A percentile compares a stretch with the other conserved stretches of the same genome.
phyloP scores from a whole-genome alignment of 1,140 invertebrate species.

The Drosophila insularis region DNA sequence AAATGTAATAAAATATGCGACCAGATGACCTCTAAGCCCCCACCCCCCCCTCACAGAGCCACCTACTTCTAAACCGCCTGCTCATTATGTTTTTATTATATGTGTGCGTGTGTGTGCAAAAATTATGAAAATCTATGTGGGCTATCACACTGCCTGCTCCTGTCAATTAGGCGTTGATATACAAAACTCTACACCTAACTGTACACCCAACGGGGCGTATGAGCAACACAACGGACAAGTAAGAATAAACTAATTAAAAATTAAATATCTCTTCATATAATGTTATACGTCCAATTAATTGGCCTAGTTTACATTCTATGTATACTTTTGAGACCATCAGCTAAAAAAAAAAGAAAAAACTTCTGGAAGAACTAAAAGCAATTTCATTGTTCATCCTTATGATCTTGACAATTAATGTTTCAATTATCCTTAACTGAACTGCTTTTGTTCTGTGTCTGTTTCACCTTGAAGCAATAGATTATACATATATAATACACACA shows the following conservation, averaged over 20 bases:
- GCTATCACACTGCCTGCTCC: constrained; percentile 23
- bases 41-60: background rate
- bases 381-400: too few relatives aligned
- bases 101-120: constrained; percentile 34
- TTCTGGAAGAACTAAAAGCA: too few relatives aligned
- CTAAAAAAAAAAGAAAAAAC: too few relatives aligned
- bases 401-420: too few relatives aligned
- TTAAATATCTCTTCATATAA: background rate
- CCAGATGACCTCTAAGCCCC: constrained; percentile 43
- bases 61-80: background rate
- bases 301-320: too few relatives aligned
- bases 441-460: background rate
- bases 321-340: too few relatives aligned
- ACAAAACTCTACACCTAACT: background rate
- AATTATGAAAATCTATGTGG: constrained; percentile 74
- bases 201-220: too few relatives aligned
- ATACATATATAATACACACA: too few relatives aligned
- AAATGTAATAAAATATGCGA: constrained; percentile 74
- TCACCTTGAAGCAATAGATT: background rate
- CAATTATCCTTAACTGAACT: too few relatives aligned
- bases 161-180: constrained; percentile 58
- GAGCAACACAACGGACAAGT: background rate
- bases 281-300: too few relatives aligned
- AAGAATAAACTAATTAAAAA: background rate
- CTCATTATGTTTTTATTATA: background rate